Base-by-base conservation (phyloP, 2,888 invertebrate species). In the Thecocarcelia acutangulata region DNA sequence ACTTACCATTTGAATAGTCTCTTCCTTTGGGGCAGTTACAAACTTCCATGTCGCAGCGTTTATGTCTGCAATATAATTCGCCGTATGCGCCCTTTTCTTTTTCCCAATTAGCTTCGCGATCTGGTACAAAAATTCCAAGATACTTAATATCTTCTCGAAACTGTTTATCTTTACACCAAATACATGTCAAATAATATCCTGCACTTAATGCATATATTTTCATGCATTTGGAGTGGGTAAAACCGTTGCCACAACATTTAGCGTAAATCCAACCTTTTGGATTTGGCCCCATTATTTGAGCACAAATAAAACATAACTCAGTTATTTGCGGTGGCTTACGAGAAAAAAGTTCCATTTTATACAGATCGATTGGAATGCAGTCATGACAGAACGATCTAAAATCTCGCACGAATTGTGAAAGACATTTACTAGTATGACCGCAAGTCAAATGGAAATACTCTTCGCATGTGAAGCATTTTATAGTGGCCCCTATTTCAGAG, bases 91-190 rank as follows among this genome's bases (percentile, higher is more conserved):
- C 94, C 74, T 92, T 93, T n/a, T 94, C 88, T 1, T 50, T 84
- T 87, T 97, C 97, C 97, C 97, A 97, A 0, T 94, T 92, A 0
- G 97, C 97, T 88, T 97, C 97, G 84, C 95, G 95, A 90, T 84
- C 90, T 21, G 88, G 89, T 28, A 89, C 90, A 78, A 87, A 90
- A 0, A 90, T 81, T 0, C 90, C 89, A 28, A 86, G 87, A 11
- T 76, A 64, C 0, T 87, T 87, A 1, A 90, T 84, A 1, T 85
- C 73, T 0, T 90, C 84, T 0, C 87, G 89, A 56, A 90, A 90
- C 0, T 76, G 59, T 15, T 79, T 76, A 0, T 83, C 82, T 0
- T 86, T 83, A 19, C 90, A 90, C 90, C 90, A 90, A 13, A 89
- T 80, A 61, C 90, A 90, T 0, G 84, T 84, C 9, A 90, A 79